A percentile compares a stretch with the other conserved stretches of the same genome.
Conservation (phyloP, 1,140 invertebrate genomes). For the Cardiocondyla obscurior region DNA sequence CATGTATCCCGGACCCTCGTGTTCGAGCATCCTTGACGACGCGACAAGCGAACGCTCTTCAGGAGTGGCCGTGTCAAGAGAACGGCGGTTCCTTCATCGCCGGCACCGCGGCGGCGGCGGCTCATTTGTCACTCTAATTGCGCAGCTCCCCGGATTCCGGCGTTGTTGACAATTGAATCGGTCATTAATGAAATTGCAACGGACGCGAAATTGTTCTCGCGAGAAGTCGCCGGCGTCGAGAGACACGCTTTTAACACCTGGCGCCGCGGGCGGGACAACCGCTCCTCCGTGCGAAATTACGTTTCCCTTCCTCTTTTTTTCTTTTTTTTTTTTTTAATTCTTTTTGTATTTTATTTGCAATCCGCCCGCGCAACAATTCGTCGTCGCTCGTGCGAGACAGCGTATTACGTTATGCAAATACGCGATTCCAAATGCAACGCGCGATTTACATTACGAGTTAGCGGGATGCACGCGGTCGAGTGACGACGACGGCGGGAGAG, state of each 20-base stretch:
- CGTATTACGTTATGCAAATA: conserved; percentile 26
- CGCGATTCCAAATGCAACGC: conserved; percentile 2
- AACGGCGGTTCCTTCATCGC: background rate
- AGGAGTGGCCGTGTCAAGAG: background rate
- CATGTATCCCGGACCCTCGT: conserved; percentile 29
- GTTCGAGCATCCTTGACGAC: background rate
- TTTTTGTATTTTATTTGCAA: background rate
- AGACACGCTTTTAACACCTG: background rate
- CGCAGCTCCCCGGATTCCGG: conserved; percentile 14
- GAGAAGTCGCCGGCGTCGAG: background rate
- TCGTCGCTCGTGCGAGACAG: background rate
- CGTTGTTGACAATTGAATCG: conserved; percentile 45
- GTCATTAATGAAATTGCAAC: background rate
- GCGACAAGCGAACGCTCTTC: conserved; percentile 9
- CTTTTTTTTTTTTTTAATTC: background rate
- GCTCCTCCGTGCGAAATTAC: background rate
- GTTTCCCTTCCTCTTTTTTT: background rate
- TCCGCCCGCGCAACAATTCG: background rate
- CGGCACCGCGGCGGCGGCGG: background rate
- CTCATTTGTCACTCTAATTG: conserved; percentile 53
- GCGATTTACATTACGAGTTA: conserved; percentile 37
- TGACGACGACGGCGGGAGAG: conserved; percentile 18
- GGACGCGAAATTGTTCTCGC: background rate
- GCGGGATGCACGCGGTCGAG: background rate
- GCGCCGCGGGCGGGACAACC: background rate